Evolutionary conservation across 2,888 invertebrate genomes (phyloP), one percentile per base, ranked within the genome.

Genomic region (Cylloceria caligata): DNA sequence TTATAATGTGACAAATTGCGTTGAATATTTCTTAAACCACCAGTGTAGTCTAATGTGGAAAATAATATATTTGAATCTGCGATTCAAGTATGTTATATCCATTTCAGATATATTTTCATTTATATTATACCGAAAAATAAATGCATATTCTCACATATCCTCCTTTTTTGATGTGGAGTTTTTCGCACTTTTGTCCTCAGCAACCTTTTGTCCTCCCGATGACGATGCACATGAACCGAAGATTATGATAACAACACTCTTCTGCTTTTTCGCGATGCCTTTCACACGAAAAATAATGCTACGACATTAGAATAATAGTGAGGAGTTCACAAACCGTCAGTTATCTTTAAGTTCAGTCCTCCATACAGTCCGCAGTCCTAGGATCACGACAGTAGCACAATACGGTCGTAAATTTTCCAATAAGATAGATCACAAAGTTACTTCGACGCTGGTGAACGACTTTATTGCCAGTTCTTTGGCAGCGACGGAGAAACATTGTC

Each of bases 311-410:
- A 27, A 67, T 78, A 78, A 78, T 72, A 21, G 45, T 16, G 27
- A 2, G 13, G 1, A n/a, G 11, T 30, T 5, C 13, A 27, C 27
- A 27, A 55, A 55, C n/a, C 2, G 68, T 11, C 73, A 79, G 75
- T 77, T 39, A n/a, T 7, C 79, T 39, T 7, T 6, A 16, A 39
- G 34, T 45, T n/a, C 19, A 47, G 45, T 45, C 13, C 5, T 13
- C 13, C n/a, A 6, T 1, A 52, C 21, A 52, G 19, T 52, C n/a
- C n/a, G n/a, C 7, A 49, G 47, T 68, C 62, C 7, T 76, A 74
- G 39, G 64, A 85, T 55, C 49, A 76, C 24, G 82, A 84, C 36
- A 69, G 81, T 62, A 60, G 47, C 16, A 47, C 73, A 52, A 52
- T 52, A 21, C 49, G 21, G 19, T 19, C 49, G 21, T 52, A 1